These are phyloP conservation scores for Beroe ovata DNA, from an alignment of 37 sponge, comb jelly and placozoan species.

Conservation along the genomic window DNA sequence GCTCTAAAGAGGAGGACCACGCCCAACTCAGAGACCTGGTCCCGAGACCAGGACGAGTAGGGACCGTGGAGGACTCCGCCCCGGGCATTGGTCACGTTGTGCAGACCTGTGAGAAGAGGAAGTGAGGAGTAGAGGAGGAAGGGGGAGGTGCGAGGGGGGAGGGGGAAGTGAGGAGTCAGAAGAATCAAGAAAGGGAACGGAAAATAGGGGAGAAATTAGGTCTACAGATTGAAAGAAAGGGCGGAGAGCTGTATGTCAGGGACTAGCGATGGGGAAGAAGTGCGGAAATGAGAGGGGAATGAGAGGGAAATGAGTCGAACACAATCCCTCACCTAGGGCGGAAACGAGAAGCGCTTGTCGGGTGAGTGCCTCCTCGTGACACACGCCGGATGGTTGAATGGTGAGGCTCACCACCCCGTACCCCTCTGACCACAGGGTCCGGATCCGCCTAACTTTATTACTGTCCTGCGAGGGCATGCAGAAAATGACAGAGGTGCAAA, in stretches of 20 bases:
- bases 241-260: not conserved
- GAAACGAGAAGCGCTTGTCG: constrained; percentile 6
- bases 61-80: constrained; percentile 35
- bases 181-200: not conserved
- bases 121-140: not conserved
- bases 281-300: not conserved
- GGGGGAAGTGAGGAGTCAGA: not conserved
- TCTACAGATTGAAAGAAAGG: not conserved
- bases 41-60: not conserved
- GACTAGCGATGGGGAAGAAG: not conserved
- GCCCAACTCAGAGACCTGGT: constrained; percentile 14
- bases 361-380: constrained; percentile 41
- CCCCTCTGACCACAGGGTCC: constrained; percentile 10
- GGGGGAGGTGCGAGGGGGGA: not conserved
- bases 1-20: constrained; percentile 65
- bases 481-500: too few relatives aligned
- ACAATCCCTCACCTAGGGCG: constrained; percentile 3
- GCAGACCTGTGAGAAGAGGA: constrained; percentile 28
- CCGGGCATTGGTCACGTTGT: constrained; percentile 46
- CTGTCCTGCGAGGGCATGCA: constrained; percentile 29
- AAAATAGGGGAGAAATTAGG: not conserved
- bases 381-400: not conserved
- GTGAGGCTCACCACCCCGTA: constrained; percentile 27
- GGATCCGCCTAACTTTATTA: not conserved
- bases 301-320: not conserved